Evolutionary conservation across 1,140 invertebrate genomes (phyloP).

Genomic region (Pseudomyrmex flavicornis): DNA sequence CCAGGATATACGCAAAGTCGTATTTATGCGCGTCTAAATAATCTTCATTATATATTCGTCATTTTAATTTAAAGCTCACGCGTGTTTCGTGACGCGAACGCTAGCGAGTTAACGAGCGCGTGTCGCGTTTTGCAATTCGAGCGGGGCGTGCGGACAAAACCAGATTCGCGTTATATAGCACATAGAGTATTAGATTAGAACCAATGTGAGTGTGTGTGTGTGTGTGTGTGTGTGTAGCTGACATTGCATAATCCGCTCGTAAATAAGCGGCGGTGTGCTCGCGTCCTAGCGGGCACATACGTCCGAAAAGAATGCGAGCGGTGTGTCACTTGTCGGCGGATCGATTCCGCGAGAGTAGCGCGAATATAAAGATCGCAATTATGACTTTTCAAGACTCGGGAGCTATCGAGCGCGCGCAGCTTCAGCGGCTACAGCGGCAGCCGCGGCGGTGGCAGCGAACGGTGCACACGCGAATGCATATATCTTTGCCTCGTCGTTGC

Average conservation of each 20-base stretch:
- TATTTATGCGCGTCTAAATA: neutral
- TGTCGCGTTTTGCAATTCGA: constrained; percentile 39
- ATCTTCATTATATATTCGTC: constrained; percentile 40
- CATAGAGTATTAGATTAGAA: constrained; percentile 44
- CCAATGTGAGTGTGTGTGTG: neutral
- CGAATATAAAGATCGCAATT: constrained; percentile 45
- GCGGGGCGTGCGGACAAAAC: neutral
- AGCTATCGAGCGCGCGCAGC: constrained; percentile 45
- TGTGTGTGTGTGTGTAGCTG: neutral
- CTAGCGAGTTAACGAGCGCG: constrained; percentile 47
- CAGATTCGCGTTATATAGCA: constrained; percentile 44
- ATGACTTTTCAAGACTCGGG: constrained; percentile 36
- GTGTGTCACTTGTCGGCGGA: constrained; percentile 37
- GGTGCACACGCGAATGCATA: constrained; percentile 76
- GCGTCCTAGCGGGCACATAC: neutral
- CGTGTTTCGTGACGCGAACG: constrained; percentile 8
- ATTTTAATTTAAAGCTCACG: constrained; percentile 41
- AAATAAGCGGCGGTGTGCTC: constrained; percentile 25
- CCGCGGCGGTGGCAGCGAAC: constrained; percentile 64
- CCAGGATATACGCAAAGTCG: neutral
- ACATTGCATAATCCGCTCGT: constrained; percentile 54
- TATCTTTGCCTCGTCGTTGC: constrained; percentile 75
- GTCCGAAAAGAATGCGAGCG: constrained; percentile 28
- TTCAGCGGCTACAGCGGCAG: constrained; percentile 47
- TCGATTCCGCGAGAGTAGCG: constrained; percentile 19